Conservation (phyloP, 2,113 vertebrate genomes). For the Laticauda laticaudata region DNA sequence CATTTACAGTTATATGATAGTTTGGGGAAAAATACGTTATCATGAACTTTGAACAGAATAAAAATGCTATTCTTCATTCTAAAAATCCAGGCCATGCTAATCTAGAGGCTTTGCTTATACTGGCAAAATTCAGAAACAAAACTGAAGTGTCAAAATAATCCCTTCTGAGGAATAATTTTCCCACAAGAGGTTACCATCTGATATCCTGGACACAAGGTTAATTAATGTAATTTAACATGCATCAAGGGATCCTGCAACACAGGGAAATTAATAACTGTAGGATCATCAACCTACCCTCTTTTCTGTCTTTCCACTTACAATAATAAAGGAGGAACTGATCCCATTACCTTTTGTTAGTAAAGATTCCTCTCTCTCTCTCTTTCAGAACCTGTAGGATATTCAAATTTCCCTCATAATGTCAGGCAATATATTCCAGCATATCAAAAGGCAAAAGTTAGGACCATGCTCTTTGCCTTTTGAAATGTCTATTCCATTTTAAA, state of each 20-base stretch:
- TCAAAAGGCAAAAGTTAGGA: not conserved
- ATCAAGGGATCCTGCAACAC: conserved; percentile 26
- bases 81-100: conserved; percentile 10
- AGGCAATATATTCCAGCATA: not conserved
- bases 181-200: conserved; percentile 35
- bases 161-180: conserved; percentile 34
- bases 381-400: not conserved
- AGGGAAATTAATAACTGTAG: conserved; percentile 23
- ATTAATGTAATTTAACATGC: conserved; percentile 39
- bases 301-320: not conserved
- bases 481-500: not conserved
- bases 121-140: conserved; percentile 15
- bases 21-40: too few species aligned
- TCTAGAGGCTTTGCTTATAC: conserved; percentile 29
- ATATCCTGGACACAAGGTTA: conserved; percentile 32
- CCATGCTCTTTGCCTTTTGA: not conserved
- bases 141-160: conserved; percentile 44
- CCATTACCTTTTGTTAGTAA: not conserved
- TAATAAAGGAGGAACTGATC: not conserved
- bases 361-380: not conserved
- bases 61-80: conserved; percentile 27
- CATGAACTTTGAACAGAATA: not conserved
- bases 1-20: not conserved
- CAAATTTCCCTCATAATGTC: not conserved
- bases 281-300: not conserved